Conservation (phyloP, 1,140 invertebrate species). For the Araneus ventricosus region DNA sequence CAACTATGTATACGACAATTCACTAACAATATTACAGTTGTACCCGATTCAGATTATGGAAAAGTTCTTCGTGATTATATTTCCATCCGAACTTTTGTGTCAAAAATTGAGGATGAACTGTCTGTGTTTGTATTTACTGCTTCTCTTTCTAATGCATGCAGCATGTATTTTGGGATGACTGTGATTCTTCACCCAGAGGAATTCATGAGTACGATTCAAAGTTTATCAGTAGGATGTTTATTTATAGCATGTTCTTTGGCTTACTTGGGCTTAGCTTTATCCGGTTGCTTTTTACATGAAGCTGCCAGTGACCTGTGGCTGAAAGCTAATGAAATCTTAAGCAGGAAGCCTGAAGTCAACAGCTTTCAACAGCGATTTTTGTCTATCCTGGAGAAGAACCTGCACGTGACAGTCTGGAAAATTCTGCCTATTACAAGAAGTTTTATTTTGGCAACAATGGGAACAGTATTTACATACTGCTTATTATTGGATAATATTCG, state of each 20-base stretch:
- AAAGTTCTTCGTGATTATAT: not conserved
- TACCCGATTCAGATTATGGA: not conserved
- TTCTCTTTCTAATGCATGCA: not conserved
- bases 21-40: not conserved
- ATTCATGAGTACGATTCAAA: not conserved
- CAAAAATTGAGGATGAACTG: not conserved
- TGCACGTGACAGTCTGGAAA: slow-evolving; percentile 14
- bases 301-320: not conserved
- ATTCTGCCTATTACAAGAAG: slow-evolving; percentile 17
- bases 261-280: not conserved
- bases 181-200: not conserved
- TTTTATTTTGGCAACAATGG: slow-evolving; percentile 9
- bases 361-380: not conserved
- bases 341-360: not conserved
- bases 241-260: not conserved
- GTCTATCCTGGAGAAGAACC: not conserved
- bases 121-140: not conserved
- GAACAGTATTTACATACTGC: slow-evolving; percentile 23
- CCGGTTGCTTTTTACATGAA: not conserved
- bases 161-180: not conserved
- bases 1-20: not conserved
- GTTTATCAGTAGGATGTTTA: not conserved
- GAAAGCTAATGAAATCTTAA: not conserved
- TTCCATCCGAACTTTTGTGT: not conserved
- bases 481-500: slow-evolving; percentile 33